Percentiles rank a stretch among this genome's conserved stretches.
phyloP scores from a whole-genome alignment of 2,113 vertebrate genomes.

The Lamprotornis superbus region DNA sequence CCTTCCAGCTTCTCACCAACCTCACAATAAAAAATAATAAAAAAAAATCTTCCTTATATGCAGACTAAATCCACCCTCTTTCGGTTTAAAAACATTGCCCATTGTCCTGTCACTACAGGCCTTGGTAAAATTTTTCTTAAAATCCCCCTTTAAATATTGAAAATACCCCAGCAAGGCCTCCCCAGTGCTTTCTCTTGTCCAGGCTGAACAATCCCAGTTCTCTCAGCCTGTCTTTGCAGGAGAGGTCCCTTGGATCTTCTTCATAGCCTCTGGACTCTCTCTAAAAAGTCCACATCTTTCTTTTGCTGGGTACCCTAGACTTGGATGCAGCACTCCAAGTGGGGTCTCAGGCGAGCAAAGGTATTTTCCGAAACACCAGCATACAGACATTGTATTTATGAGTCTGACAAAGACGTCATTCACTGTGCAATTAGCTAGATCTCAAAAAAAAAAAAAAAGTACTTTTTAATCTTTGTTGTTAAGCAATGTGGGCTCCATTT shows the following conservation, averaged over 20 bases:
- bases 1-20: neutral
- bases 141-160: neutral
- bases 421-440: neutral
- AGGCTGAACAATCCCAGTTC: neutral
- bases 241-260: neutral
- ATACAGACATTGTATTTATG: neutral
- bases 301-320: neutral
- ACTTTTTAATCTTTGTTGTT: neutral
- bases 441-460: neutral
- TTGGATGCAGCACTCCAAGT: neutral
- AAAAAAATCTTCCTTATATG: neutral
- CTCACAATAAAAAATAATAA: neutral
- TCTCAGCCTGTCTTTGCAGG: neutral
- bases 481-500: neutral
- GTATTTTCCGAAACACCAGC: neutral
- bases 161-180: neutral
- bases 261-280: neutral
- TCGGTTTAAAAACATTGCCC: neutral
- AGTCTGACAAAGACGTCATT: neutral
- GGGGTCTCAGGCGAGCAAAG: neutral
- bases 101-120: neutral
- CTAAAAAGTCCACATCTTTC: neutral
- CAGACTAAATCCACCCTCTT: neutral
- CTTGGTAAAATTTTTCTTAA: neutral
- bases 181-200: neutral